Evolutionary conservation across 2,888 invertebrate species (phyloP).

Genomic region (Chymomyza fuscimana): DNA sequence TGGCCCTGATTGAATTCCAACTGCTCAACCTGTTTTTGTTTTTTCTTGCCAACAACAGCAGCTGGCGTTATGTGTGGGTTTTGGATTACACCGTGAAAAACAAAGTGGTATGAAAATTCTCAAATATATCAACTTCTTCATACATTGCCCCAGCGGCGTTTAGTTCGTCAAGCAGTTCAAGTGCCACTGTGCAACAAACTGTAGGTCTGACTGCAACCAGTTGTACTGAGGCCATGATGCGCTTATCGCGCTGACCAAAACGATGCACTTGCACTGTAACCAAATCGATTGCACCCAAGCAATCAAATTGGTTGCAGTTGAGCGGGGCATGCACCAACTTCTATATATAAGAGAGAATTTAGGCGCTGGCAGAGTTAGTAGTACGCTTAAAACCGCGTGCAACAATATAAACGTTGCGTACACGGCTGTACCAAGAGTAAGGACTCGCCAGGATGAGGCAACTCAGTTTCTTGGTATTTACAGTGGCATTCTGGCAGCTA

Average conservation of each 20-base stretch:
- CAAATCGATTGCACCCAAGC: conserved; percentile 42
- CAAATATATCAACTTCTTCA: neutral
- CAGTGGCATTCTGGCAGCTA: conserved; percentile 44
- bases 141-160: neutral
- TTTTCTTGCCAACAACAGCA: neutral
- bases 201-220: neutral
- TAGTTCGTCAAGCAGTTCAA: conserved; percentile 28
- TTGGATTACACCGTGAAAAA: neutral
- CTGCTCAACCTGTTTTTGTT: conserved; percentile 49
- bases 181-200: conserved; percentile 48
- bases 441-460: conserved; percentile 43
- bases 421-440: neutral
- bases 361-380: conserved; percentile 47
- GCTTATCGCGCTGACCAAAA: conserved; percentile 23
- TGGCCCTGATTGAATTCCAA: conserved; percentile 74
- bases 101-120: neutral
- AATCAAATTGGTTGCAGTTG: conserved; percentile 47
- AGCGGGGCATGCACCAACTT: conserved; percentile 30
- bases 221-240: neutral
- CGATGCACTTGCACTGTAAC: conserved; percentile 20
- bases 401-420: conserved; percentile 4
- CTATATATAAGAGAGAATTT: conserved; percentile 65
- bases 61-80: neutral
- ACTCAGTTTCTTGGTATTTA: conserved; percentile 39
- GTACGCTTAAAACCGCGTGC: conserved; percentile 18